phyloP scores from a whole-genome alignment of 92 coral and sea anemone species.

The Phenganax stokvisi region DNA sequence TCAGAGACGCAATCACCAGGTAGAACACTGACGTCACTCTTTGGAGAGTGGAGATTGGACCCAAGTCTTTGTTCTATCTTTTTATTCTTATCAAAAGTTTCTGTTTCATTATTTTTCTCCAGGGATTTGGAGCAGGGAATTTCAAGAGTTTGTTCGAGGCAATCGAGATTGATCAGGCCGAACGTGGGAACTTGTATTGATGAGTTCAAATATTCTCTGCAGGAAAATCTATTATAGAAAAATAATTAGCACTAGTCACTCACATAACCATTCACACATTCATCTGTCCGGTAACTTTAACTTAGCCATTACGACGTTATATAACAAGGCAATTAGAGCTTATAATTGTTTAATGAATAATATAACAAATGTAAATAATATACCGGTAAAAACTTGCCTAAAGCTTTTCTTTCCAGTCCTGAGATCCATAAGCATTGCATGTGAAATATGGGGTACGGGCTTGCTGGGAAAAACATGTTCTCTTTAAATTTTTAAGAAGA shows the following conservation, averaged over 20 bases:
- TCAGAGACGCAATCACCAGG: constrained; percentile 82
- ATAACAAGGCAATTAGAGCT: no score
- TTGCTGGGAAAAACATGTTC: no score
- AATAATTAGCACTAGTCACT: not conserved
- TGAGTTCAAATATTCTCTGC: not conserved
- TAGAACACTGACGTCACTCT: not conserved
- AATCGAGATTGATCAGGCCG: constrained; percentile 60
- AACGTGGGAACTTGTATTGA: constrained; percentile 53
- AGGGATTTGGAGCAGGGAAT: constrained; percentile 86
- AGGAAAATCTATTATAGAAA: not conserved
- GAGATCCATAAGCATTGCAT: no score
- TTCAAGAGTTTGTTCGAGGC: constrained; percentile 71
- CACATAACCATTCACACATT: not conserved
- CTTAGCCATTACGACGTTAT: no score
- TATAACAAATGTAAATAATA: no score
- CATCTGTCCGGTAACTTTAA: no score
- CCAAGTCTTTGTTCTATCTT: not conserved
- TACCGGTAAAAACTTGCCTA: no score
- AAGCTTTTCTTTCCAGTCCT: no score
- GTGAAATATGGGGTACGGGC: no score
- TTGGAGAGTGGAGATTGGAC: not conserved
- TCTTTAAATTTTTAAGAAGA: no score
- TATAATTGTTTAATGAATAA: no score
- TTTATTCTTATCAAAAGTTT: constrained; percentile 1
- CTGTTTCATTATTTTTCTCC: constrained; percentile 9